Evolutionary conservation across 2,888 invertebrate species (phyloP), one percentile per base, ranked within the genome.

Genomic region (Leucoma salicis): DNA sequence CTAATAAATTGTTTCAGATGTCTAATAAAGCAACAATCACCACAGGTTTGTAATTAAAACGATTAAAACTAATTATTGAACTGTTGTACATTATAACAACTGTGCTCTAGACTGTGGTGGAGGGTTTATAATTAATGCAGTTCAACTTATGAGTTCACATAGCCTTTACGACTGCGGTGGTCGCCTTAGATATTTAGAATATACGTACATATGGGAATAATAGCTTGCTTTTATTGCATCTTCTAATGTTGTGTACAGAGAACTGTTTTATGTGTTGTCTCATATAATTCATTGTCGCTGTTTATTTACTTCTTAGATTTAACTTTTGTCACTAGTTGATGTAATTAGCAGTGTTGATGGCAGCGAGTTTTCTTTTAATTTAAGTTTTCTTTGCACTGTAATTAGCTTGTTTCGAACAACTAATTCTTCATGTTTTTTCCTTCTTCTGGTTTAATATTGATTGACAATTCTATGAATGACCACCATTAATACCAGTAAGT

Each of bases 1-100:
- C 12, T 29, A 29, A 35, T 44, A 10, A 41, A 50, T 74, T 72
- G 63, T 81, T 81, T 50, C 78, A 79, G 80, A 79, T 81, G 74
- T 60, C 53, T 55, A 67, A 51, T 66, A 64, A 72, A 55, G 55
- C 48, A 40, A 50, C 57, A 55, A 67, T 59, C 57, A 50, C 66
- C 57, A 63, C 57, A 68, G 68, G 74, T 76, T 62, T 51, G 53
- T 50, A 40, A 52, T 49, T 49, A 51, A 50, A 60, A 50, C 47
- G 35, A 49, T 46, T 46, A 47, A 48, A 57, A 49, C 45, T 42
- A 48, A 46, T 49, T 49, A 46, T 36, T 14, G n/a, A 38, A 56
- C 36, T 37, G 14, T 13, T 38, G 35, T 48, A 46, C 52, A 52
- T 35, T 45, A 31, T 33, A 35, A 49, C 49, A 49, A 53, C 50